Base-by-base conservation (phyloP, 2,888 invertebrate species). In the Tholera decimalis region DNA sequence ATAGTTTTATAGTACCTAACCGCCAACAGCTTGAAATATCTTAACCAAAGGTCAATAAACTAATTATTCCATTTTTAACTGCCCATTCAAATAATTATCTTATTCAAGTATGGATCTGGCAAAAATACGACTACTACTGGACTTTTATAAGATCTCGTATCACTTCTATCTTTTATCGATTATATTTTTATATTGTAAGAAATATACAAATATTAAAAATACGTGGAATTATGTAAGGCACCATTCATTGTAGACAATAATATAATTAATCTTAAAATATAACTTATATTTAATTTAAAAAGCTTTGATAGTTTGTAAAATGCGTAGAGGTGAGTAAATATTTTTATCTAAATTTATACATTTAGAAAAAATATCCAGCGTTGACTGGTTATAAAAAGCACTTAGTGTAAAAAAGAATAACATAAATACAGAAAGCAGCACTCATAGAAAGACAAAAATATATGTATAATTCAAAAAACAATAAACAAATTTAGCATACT, bases 171-270 rank as follows among this genome's bases (percentile, higher is more conserved):
- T 24, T 60, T 44, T 30, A 15, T 24, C 11, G 18, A 57, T 46
- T 49, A 0, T 44, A 50, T 30, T 60, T 56, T n/a, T 8, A 18
- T 9, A 22, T n/a, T 39, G 49, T 39, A 20, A 26, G 44, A 71
- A 44, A n/a, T n/a, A n/a, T n/a, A n/a, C n/a, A n/a, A 39, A 46
- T 76, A 60, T 69, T 43, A 49, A 46, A 55, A 66, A 53, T 66
- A 74, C n/a, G 28, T 78, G 67, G 66, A 77, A 66, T 74, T 57
- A 41, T 55, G 33, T 63, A 78, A 75, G 69, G 79, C 75, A 78
- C 75, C 69, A n/a, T 62, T 55, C 28, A 54, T 46, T 64, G 30
- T 57, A 43, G 20, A 58, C 26, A 73, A 57, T 72, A 72, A 54
- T 28, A 77, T 62, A 44, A 49, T 44, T 62, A 44, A 49, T 44